Percentiles rank a stretch among this genome's conserved stretches.
Conservation (phyloP, 2,113 vertebrate species). For the Gulo gulo region DNA sequence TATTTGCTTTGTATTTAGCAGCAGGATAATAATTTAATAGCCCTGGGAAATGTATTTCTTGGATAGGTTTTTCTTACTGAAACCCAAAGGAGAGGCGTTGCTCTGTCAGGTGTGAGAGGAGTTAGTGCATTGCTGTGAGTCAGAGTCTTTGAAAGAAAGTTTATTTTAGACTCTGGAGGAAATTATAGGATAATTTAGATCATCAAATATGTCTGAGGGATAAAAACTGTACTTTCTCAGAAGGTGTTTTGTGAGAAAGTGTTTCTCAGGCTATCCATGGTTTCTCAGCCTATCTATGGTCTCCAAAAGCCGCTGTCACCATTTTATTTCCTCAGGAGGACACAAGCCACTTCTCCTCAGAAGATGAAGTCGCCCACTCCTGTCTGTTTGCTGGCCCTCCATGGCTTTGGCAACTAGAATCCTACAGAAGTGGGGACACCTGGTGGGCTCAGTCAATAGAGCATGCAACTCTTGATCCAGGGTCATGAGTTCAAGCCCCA, state of each 20-base stretch:
- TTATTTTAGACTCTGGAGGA: constrained; percentile 1
- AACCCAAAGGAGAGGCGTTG: not conserved
- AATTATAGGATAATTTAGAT: not conserved
- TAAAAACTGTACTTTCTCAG: not conserved
- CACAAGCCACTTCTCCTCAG: rapidly evolving
- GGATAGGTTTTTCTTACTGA: not conserved
- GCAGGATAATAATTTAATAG: not conserved
- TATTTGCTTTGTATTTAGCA: not conserved
- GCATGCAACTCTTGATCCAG: not conserved
- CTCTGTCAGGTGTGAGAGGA: not conserved
- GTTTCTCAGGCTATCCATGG: not conserved
- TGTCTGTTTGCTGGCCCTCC: not conserved
- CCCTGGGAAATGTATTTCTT: not conserved
- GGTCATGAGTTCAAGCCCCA: not conserved
- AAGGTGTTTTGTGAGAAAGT: not conserved
- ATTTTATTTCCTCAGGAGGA: rapidly evolving
- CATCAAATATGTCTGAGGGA: not conserved
- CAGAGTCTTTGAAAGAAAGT: not conserved
- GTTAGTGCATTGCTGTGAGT: not conserved
- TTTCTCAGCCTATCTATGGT: not conserved
- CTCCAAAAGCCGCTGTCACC: not conserved
- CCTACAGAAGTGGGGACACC: not conserved
- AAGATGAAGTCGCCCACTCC: not conserved
- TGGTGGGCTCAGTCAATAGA: not conserved
- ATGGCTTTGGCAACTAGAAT: not conserved